Evolutionary conservation across 2,888 invertebrate species (phyloP).

Genomic region (Leucophenga montana): DNA sequence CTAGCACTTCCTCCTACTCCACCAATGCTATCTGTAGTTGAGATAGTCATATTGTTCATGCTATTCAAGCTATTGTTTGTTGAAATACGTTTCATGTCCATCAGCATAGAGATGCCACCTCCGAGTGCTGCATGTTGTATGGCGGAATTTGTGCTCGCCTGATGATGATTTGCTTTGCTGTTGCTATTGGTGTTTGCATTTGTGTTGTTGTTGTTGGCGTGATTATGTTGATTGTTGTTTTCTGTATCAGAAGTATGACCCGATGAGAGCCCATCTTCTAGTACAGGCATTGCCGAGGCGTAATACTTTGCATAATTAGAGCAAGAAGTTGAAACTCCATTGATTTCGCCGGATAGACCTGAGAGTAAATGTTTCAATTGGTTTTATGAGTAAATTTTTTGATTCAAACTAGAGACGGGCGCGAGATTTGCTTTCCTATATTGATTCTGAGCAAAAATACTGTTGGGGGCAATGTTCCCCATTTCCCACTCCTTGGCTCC

Average conservation of each 20-base stretch:
- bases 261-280: constrained; percentile 94
- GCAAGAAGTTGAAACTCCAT: constrained; percentile 76
- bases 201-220: constrained; percentile 55
- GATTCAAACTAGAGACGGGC: too few relatives aligned
- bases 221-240: constrained; percentile 80
- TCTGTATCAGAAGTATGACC: constrained; percentile 95
- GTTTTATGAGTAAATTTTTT: not conserved
- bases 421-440: too few relatives aligned
- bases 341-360: constrained; percentile 75
- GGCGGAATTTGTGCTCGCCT: constrained; percentile 45
- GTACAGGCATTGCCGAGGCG: constrained; percentile 88
- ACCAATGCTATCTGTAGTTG: constrained; percentile 55
- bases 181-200: constrained; percentile 37
- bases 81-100: constrained; percentile 70
- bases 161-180: constrained; percentile 4
- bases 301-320: constrained; percentile 79
- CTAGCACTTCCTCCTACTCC: constrained; percentile 24
- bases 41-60: constrained; percentile 61
- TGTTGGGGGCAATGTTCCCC: too few relatives aligned
- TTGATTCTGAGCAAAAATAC: too few relatives aligned
- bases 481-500: too few relatives aligned
- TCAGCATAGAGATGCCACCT: constrained; percentile 70
- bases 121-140: constrained; percentile 50
- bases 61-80: constrained; percentile 68
- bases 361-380: too few relatives aligned